These are phyloP conservation scores for Zaprionus obscuricornis DNA, from an alignment of 2,888 invertebrate species.

Conservation along the genomic window DNA sequence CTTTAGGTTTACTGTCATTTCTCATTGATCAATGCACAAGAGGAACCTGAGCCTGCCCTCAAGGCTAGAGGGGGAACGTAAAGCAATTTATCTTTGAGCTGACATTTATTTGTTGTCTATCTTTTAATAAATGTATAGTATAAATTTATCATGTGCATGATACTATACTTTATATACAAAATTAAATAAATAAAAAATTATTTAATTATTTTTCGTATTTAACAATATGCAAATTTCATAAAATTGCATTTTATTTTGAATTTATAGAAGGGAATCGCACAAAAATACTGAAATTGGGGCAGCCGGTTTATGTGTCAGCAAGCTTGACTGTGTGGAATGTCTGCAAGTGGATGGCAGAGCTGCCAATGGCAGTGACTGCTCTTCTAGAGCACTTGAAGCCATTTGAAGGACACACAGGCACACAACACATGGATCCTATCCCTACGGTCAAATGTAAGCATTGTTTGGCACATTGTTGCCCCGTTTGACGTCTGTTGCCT, in stretches of 20 bases:
- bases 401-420: conserved; percentile 70
- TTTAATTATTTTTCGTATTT: background rate
- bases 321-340: conserved; percentile 3
- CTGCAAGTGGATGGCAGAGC: conserved; percentile 6
- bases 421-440: conserved; percentile 67
- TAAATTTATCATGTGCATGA: too few species aligned
- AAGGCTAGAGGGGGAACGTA: conserved; percentile 27
- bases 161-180: too few species aligned
- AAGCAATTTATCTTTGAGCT: conserved; percentile 24
- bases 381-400: conserved; percentile 61
- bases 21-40: conserved; percentile 50
- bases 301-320: conserved; percentile 67
- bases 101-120: conserved; percentile 38
- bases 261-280: too few species aligned
- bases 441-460: conserved; percentile 57
- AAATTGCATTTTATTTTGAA: too few species aligned
- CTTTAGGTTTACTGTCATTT: conserved; percentile 17
- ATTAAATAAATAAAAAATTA: background rate
- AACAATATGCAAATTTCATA: too few species aligned
- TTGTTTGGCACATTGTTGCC: conserved; percentile 47
- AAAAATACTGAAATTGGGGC: conserved; percentile 61
- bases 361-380: conserved; percentile 36
- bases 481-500: too few species aligned
- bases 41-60: conserved; percentile 37
- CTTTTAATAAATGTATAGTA: conserved; percentile 16